Evolutionary conservation across 2,797 vertebrate species (phyloP), one percentile per base, ranked within the genome.

Genomic region (Gymnopithys bicolor): DNA sequence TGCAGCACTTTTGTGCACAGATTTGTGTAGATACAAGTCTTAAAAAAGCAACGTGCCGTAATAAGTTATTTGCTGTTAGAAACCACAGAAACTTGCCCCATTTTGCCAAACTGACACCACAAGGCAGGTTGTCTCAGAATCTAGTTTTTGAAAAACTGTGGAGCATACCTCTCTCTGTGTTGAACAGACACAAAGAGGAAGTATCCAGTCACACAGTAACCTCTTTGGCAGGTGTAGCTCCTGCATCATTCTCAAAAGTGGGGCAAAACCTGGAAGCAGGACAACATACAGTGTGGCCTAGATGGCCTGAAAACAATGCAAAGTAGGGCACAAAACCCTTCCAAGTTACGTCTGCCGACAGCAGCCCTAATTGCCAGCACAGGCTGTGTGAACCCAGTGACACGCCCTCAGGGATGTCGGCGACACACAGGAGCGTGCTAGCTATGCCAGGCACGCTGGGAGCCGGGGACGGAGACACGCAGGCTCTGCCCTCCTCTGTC

Each of bases 381-480:
- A 9, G 2, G 10, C 43, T 1, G n/a, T 0, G 35, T 1, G 86
- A 52, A 23, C 19, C 32, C 59, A 33, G 25, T 1, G 51, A 33
- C 4, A 7, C 23, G 1, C 13, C 3, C 55, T 16, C 67, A 24
- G 62, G 9, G 37, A 30, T 30, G 62, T 24, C 62, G 21, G 60
- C 8, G 27, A 70, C 37, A 33, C 25, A 60, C 17, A 28, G 58
- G 58, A 37, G 19, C 43, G 33, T 7, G 39, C 17, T 7, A 67
- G 62, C 55, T 3, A 2, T 11, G 75, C 63, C 59, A 32, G 73
- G 39, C 48, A 1, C 16, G 77, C 71, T 71, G 75, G 60, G 73
- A 63, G 70, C 59, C 89, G 2, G 75, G 43, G 60, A 18, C 3
- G 3, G 74, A 32, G 18, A 67, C 53, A 10, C 0, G n/a, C 49